phyloP scores from a whole-genome alignment of 2,797 vertebrate species.

The Basileuterus tristriatus region DNA sequence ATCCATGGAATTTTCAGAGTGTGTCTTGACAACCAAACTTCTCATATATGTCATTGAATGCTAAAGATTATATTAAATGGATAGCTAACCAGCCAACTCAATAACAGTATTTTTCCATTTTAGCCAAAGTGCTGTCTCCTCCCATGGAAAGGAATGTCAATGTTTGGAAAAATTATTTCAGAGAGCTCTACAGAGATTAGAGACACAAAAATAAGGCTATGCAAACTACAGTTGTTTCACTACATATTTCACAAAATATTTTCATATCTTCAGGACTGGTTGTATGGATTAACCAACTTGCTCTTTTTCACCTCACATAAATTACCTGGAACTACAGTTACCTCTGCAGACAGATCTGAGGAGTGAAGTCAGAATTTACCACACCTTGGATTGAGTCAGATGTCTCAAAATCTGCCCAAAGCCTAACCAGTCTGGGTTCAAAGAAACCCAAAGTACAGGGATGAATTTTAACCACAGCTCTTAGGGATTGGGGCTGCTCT shows the following conservation, averaged over 20 bases:
- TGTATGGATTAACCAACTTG: neutral
- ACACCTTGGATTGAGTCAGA: neutral
- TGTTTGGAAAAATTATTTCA: neutral
- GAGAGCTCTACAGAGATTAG: neutral
- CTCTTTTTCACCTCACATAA: neutral
- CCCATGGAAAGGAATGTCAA: neutral
- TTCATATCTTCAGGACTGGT: neutral
- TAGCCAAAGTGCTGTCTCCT: neutral
- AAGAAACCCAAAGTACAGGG: neutral
- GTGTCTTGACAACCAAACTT: neutral
- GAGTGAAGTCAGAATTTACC: neutral
- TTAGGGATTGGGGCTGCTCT: neutral
- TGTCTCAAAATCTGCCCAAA: neutral
- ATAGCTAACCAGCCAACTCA: neutral
- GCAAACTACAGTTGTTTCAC: neutral
- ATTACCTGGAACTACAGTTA: neutral
- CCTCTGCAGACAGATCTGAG: neutral
- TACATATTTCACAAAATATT: neutral
- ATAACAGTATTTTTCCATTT: slow-evolving; percentile 20
- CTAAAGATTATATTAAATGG: neutral
- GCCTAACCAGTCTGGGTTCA: neutral
- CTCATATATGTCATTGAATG: neutral
- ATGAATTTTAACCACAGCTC: neutral
- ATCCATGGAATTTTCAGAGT: neutral
- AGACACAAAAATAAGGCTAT: neutral